Evolutionary conservation across 2,113 vertebrate species (phyloP), one percentile per base, ranked within the genome.

Genomic region (Hippolais icterina): DNA sequence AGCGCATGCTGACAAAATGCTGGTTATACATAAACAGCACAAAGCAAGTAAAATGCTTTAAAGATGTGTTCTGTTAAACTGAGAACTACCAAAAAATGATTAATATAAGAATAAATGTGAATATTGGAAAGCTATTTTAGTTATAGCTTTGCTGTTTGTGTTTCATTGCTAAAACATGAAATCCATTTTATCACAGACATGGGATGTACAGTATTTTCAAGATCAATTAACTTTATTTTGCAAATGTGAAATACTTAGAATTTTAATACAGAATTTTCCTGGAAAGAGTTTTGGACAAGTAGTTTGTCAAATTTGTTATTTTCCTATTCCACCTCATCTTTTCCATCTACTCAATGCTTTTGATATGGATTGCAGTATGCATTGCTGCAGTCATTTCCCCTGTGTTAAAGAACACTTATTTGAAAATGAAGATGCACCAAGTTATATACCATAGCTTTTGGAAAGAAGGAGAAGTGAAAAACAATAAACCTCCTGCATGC

Each of bases 391-490:
- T 52, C 76, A 49, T 68, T 77, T 89, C 39, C 24, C n/a, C 83
- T 66, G 71, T 91, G 74, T 77, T 90, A 70, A 94, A 87, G 29
- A 91, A 91, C 24, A 53, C 57, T 81, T 91, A 93, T 24, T 88
- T 86, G 87, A 70, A 86, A 87, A 89, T 33, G 33, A 89, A 70
- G 90, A 93, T 27, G 35, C 59, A 90, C 23, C 59, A 80, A 90
- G 93, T 83, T 57, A 91, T 35, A 89, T 27, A 70, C 69, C 19
- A 18, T 18, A 25, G 65, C 11, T 7, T 87, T 65, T 74, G 47
- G 29, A 89, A 95, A 87, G 65, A 87, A 90, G 29, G 31, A 93
- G 74, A 92, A 93, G 64, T 65, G 68, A 95, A 84, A 46, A 92
- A 44, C 71, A 87, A 60, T 50, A 85, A 92, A 42, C 29, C 61